Evolutionary conservation across 2,888 invertebrate species (phyloP).

Genomic region (Selenia dentaria): DNA sequence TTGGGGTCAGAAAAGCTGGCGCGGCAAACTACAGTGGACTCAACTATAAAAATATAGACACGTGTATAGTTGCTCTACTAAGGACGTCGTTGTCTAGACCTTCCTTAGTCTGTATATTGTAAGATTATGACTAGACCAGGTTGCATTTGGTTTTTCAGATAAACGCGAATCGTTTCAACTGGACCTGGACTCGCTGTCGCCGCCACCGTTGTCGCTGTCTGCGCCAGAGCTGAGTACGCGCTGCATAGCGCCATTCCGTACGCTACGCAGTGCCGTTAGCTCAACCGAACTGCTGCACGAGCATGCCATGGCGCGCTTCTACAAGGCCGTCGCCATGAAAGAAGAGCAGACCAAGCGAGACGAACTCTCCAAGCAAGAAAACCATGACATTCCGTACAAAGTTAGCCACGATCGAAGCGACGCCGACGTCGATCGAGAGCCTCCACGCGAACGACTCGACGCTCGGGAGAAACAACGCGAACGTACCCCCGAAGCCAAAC

Average conservation of each 20-base stretch:
- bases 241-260: slow-evolving; percentile 78
- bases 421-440: slow-evolving; percentile 33
- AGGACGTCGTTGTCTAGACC: too few species aligned
- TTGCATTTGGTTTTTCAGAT: slow-evolving; percentile 43
- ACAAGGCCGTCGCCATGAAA: slow-evolving; percentile 90
- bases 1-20: too few species aligned
- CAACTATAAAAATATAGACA: too few species aligned
- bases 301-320: slow-evolving; percentile 92
- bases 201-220: slow-evolving; percentile 92
- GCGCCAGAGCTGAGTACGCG: slow-evolving; percentile 89
- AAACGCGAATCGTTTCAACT: slow-evolving; percentile 86
- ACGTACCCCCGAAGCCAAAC: neutral
- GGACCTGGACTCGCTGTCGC: slow-evolving; percentile 87
- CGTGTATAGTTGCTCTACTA: too few species aligned
- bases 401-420: slow-evolving; percentile 39
- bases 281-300: slow-evolving; percentile 93
- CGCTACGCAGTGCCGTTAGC: slow-evolving; percentile 90
- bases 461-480: slow-evolving; percentile 8
- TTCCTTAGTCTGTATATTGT: too few species aligned
- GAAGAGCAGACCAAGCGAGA: slow-evolving; percentile 83
- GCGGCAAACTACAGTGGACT: too few species aligned
- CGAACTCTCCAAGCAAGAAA: slow-evolving; percentile 43
- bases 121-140: too few species aligned
- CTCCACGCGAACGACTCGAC: slow-evolving; percentile 26
- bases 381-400: slow-evolving; percentile 68